Evolutionary conservation across 2,113 vertebrate genomes (phyloP), one percentile per base, ranked within the genome.

Genomic region (Cricetomys ansorgei): DNA sequence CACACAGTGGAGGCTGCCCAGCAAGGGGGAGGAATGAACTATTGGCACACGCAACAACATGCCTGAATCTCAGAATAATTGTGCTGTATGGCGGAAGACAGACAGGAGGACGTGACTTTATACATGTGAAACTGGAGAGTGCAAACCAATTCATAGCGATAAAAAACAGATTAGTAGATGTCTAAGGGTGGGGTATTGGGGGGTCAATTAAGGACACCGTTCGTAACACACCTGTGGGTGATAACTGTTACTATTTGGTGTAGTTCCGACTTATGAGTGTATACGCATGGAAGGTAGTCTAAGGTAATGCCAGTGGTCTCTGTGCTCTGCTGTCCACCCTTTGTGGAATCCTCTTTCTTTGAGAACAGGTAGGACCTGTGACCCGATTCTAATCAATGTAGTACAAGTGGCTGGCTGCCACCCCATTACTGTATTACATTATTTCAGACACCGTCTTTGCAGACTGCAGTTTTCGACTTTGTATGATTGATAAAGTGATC

Each of bases 71-170:
- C 88, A 94, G 31, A 34, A 81, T 64, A 69, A 80, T 85, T 43
- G 8, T 31, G 17, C 77, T 83, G 23, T 86, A 13, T 45, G 93
- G 86, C 89, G 57, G 50, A 94, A 94, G 73, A 53, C 92, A 83
- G 73, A 43, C 67, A n/a, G 53, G 57, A 94, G 70, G 73, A 55
- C 45, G 55, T 43, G 48, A 59, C 16, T 94, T 59, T 64, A 69
- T 80, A 77, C 72, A 64, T 50, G n/a, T 62, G 77, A 84, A 64
- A 77, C 64, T 40, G 75, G 64, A 95, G 96, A 88, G 67, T 75
- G 91, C 37, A 81, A 57, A 83, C 43, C 27, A 65, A 83, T 77
- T 57, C 65, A 50, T 11, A 76, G 23, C 69, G 43, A 62, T 34
- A 59, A 45, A 89, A 89, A 72, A 72, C n/a, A 72, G 21, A 37